Base-by-base conservation (phyloP, 2,797 vertebrate species). In the Erpetoichthys calabaricus region DNA sequence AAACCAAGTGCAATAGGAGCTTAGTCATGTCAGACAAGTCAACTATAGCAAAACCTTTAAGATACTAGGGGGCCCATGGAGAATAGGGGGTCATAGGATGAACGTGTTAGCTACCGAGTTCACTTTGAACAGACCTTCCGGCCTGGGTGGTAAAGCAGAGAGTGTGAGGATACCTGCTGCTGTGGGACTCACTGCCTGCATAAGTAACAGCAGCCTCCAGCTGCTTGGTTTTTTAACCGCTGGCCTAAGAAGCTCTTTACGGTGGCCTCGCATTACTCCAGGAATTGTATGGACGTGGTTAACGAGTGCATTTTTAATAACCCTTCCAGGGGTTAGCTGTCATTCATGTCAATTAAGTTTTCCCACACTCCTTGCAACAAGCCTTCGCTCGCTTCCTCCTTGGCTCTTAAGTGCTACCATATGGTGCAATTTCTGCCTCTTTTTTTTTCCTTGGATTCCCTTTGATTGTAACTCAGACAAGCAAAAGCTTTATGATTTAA, bases 321-420 rank as follows among this genome's bases (percentile, higher is more conserved):
- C 81, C 84, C 47, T 62, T 81, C 84, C 74, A 60, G 68, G 82
- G 82, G 85, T 81, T 88, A 85, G 86, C 88, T 82, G 81, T 87
- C 88, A 89, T 89, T 90, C 86, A 82, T 85, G 85, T 81, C 88
- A 85, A 87, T 89, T 89, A 90, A 89, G 87, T 90, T 92, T 93
- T 91, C 90, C 89, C 91, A 94, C 89, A 91, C 87, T 90, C 86
- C 75, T 70, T 51, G 63, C 76, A 73, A 76, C 74, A 77, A 69
- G 68, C 67, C 81, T 79, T 85, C 78, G 74, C 76, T 75, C 70
- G 82, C 89, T 90, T 91, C 89, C 86, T 89, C 82, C 77, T 82
- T 71, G 80, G 83, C 81, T 81, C 75, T 79, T 92, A 91, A 94
- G 84, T 92, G 89, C 85, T 89, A 89, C 89, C 92, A 94, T 89